phyloP scores from a whole-genome alignment of 2,888 invertebrate species.

The Carcina quercana region DNA sequence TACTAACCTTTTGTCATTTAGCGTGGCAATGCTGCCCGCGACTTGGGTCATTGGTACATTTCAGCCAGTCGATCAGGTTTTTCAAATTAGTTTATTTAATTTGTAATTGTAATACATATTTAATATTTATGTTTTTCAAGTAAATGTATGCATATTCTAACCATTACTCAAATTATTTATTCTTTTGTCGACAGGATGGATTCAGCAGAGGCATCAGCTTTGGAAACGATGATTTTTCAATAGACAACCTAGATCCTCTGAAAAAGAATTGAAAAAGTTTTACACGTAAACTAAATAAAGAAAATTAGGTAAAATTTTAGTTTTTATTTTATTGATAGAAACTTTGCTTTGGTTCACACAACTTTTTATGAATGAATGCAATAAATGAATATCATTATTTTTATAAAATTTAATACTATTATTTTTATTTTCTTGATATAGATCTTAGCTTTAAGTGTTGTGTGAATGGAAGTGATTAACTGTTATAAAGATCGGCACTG shows the following conservation, averaged over 20 bases:
- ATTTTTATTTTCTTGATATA: constrained; percentile 27
- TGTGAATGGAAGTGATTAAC: constrained; percentile 38
- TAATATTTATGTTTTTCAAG: too few relatives aligned
- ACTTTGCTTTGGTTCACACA: constrained; percentile 44
- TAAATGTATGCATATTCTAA: too few relatives aligned
- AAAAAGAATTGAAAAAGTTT: constrained; percentile 77
- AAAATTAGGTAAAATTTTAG: constrained; percentile 31
- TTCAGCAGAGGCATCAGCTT: constrained; percentile 91
- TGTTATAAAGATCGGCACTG: constrained; percentile 41
- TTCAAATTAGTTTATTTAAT: too few relatives aligned
- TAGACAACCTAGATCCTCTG: constrained; percentile 95
- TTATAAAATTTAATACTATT: constrained; percentile 17
- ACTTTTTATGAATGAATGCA: constrained; percentile 37
- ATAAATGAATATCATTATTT: constrained; percentile 30
- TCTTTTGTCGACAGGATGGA: constrained; percentile 81
- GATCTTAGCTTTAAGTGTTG: constrained; percentile 36
- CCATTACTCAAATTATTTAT: background rate
- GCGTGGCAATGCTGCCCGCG: too few relatives aligned
- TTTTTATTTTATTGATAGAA: constrained; percentile 25
- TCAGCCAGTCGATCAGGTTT: too few relatives aligned
- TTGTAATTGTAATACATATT: too few relatives aligned
- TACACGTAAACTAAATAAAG: constrained; percentile 11
- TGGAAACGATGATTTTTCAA: constrained; percentile 94
- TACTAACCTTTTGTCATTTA: too few relatives aligned
- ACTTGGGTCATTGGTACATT: too few relatives aligned